phyloP scores from a whole-genome alignment of 2,888 invertebrate genomes.

The Cataglyphis rosenhaueri region DNA sequence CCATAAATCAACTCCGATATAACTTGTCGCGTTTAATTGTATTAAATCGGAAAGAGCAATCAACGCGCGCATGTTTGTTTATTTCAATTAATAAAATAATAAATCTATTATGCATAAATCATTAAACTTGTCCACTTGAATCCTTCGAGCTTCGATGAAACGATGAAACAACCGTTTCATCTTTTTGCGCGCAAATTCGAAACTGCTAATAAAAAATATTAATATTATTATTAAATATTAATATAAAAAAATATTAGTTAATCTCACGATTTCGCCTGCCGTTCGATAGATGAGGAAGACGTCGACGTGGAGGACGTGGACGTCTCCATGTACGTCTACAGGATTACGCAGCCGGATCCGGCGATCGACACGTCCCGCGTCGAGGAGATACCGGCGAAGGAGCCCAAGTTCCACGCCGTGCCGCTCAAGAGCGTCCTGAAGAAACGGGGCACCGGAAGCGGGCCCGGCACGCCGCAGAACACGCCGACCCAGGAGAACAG shows the following conservation, averaged over 20 bases:
- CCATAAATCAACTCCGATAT: slow-evolving; percentile 10
- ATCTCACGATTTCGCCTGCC: not conserved
- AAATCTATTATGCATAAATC: slow-evolving; percentile 3
- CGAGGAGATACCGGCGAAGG: slow-evolving; percentile 97
- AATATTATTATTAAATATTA: too few species aligned
- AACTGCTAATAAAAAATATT: not conserved
- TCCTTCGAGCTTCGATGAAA: not conserved
- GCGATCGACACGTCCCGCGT: slow-evolving; percentile 93
- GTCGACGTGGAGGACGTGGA: slow-evolving; percentile 89
- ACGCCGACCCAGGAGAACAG: slow-evolving; percentile 91
- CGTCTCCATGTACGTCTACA: slow-evolving; percentile 86
- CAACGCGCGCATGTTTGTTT: not conserved
- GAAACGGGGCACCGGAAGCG: slow-evolving; percentile 90
- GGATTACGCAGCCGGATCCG: slow-evolving; percentile 88
- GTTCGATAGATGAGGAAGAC: slow-evolving; percentile 88
- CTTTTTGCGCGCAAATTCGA: not conserved
- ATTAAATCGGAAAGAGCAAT: slow-evolving; percentile 29
- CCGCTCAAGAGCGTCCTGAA: slow-evolving; percentile 97
- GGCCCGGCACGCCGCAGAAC: slow-evolving; percentile 89
- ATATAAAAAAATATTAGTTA: too few species aligned
- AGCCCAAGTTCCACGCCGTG: slow-evolving; percentile 96
- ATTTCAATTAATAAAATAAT: not conserved
- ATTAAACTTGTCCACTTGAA: not conserved
- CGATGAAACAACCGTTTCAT: not conserved
- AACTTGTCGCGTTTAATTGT: slow-evolving; percentile 2